These are phyloP conservation scores for Nannospalax galili DNA, from an alignment of 2,113 vertebrate species.

Conservation along the genomic window DNA sequence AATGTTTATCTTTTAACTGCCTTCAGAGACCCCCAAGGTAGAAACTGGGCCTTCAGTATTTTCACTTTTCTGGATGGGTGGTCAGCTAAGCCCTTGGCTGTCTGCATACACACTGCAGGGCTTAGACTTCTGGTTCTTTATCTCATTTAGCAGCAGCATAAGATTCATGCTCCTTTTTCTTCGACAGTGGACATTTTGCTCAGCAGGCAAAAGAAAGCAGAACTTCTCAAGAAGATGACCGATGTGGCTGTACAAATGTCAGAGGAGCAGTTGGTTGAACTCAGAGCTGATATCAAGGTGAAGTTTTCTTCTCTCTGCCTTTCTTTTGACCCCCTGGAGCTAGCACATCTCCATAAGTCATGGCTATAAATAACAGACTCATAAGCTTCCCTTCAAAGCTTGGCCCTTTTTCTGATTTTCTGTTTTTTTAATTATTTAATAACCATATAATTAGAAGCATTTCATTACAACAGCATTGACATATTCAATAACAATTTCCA, in stretches of 20 bases:
- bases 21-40: slow-evolving; percentile 49
- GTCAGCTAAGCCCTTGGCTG: slow-evolving; percentile 29
- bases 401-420: slow-evolving; percentile 8
- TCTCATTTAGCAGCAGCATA: neutral
- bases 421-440: no score
- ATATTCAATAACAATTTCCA: no score
- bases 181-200: slow-evolving; percentile 92
- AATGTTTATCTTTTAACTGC: slow-evolving; percentile 41
- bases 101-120: neutral
- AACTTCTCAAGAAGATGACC: slow-evolving; percentile 92
- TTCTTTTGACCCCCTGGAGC: slow-evolving; percentile 3
- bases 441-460: no score
- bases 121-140: slow-evolving; percentile 1
- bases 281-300: slow-evolving; percentile 97
- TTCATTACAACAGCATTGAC: no score
- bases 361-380: neutral
- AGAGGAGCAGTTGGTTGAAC: slow-evolving; percentile 94
- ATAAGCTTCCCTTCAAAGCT: slow-evolving; percentile 2
- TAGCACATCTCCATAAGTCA: slow-evolving; percentile 54
- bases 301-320: slow-evolving; percentile 17
- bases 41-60: slow-evolving; percentile 29
- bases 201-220: slow-evolving; percentile 93
- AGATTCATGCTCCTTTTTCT: slow-evolving; percentile 45
- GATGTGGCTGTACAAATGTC: slow-evolving; percentile 94
- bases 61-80: slow-evolving; percentile 47